These are phyloP conservation scores for mouse (Mus musculus) DNA, from an alignment of 2,113 vertebrate genomes.

Conservation along the genomic window DNA sequence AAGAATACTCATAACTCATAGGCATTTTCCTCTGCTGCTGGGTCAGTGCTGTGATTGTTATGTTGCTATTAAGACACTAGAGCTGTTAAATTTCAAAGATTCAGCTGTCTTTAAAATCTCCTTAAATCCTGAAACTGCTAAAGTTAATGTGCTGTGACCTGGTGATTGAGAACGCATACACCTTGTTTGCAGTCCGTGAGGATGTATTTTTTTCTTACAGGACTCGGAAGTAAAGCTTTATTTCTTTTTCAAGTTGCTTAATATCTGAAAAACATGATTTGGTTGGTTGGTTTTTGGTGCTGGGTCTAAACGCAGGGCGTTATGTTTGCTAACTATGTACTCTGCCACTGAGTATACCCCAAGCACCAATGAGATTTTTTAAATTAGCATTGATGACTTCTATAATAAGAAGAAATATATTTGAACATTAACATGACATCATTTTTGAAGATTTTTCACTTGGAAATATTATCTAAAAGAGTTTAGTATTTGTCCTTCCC, in stretches of 20 bases:
- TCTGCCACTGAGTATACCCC: not conserved
- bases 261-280: constrained; percentile 25
- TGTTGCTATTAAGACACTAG: constrained; percentile 44
- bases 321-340: not conserved
- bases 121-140: constrained; percentile 21
- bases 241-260: constrained; percentile 46
- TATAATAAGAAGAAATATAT: constrained; percentile 39
- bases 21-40: not conserved
- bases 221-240: constrained; percentile 16
- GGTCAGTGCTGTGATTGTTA: not conserved
- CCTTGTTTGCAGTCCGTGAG: not conserved
- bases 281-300: not conserved
- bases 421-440: constrained; percentile 23
- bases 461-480: constrained; percentile 47
- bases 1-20: not conserved
- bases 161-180: not conserved
- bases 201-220: not conserved
- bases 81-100: constrained; percentile 39
- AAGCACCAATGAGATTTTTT: not conserved
- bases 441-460: constrained; percentile 57
- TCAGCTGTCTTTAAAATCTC: constrained; percentile 52
- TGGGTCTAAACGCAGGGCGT: not conserved
- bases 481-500: constrained; percentile 36
- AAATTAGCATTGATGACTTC: constrained; percentile 36
- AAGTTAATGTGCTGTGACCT: not conserved